Evolutionary conservation across 2,797 vertebrate genomes (phyloP).

Genomic region (Sebastes flavidus): DNA sequence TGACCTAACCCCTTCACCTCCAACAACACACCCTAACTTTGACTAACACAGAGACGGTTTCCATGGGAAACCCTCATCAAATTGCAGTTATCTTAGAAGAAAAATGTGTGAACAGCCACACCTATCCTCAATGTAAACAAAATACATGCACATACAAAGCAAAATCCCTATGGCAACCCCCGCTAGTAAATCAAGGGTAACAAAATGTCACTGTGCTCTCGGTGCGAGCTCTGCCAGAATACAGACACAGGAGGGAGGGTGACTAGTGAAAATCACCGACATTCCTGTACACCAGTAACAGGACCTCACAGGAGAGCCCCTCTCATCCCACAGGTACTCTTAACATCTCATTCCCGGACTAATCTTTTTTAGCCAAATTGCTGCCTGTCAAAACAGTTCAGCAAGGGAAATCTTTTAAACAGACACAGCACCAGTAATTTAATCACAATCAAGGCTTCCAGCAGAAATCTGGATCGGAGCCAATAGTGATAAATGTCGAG

Average conservation of each 20-base stretch:
- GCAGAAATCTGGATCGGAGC: conserved; percentile 54
- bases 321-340: conserved; percentile 69
- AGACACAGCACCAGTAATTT: conserved; percentile 71
- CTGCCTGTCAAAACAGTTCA: conserved; percentile 79
- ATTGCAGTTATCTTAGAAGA: conserved; percentile 1
- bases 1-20: conserved; percentile 43
- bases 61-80: conserved; percentile 45
- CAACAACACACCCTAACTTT: conserved; percentile 41
- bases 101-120: conserved; percentile 39
- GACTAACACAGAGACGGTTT: conserved; percentile 26
- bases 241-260: conserved; percentile 18
- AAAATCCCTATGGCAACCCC: conserved; percentile 57
- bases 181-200: conserved; percentile 48
- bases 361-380: conserved; percentile 80
- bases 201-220: conserved; percentile 25
- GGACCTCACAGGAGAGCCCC: conserved; percentile 57
- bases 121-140: conserved; percentile 40
- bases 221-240: conserved; percentile 6
- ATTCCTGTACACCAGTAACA: conserved; percentile 74
- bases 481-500: conserved; percentile 42
- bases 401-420: conserved; percentile 70
- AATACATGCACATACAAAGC: conserved; percentile 42
- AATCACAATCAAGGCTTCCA: conserved; percentile 69
- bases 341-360: conserved; percentile 70
- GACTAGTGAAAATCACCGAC: conserved; percentile 46